A percentile compares a stretch with the other conserved stretches of the same genome.
These are phyloP conservation scores for Cotesia vestalis DNA, from an alignment of 1,140 invertebrate species.

Conservation along the genomic window DNA sequence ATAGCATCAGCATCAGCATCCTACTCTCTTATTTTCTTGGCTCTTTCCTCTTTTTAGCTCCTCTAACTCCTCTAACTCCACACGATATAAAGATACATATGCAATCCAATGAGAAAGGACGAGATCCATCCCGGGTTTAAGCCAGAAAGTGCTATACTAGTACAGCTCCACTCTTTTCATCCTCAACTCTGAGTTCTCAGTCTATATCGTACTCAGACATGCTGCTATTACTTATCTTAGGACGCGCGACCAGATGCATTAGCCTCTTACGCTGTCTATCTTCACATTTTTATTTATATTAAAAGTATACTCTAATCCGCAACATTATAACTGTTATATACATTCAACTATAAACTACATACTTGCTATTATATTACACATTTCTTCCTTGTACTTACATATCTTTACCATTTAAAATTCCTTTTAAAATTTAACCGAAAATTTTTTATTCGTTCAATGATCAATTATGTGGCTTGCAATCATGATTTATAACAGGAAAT, in stretches of 20 bases:
- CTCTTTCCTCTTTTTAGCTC: no score
- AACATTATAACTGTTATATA: slow-evolving; percentile 16
- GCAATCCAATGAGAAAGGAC: slow-evolving; percentile 21
- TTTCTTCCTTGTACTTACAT: no score
- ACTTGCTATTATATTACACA: background rate
- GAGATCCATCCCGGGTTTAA: background rate
- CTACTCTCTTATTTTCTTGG: no score
- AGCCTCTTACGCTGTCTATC: slow-evolving; percentile 5
- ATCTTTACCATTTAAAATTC: no score
- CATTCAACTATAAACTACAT: background rate
- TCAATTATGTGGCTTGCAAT: no score
- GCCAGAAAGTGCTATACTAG: slow-evolving; percentile 25
- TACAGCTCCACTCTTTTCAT: background rate
- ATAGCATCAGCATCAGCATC: no score
- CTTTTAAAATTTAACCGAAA: no score
- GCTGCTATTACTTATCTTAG: slow-evolving; percentile 28
- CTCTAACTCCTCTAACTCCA: background rate
- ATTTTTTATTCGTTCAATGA: no score
- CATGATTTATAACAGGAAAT: no score
- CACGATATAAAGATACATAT: background rate
- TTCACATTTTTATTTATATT: background rate
- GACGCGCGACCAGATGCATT: slow-evolving; percentile 30
- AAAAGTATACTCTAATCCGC: slow-evolving; percentile 10
- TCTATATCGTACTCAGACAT: slow-evolving; percentile 5
- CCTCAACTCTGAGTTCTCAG: no score